These are phyloP conservation scores for Mimachlamys varia DNA, from an alignment of 2,888 invertebrate species.

Conservation along the genomic window DNA sequence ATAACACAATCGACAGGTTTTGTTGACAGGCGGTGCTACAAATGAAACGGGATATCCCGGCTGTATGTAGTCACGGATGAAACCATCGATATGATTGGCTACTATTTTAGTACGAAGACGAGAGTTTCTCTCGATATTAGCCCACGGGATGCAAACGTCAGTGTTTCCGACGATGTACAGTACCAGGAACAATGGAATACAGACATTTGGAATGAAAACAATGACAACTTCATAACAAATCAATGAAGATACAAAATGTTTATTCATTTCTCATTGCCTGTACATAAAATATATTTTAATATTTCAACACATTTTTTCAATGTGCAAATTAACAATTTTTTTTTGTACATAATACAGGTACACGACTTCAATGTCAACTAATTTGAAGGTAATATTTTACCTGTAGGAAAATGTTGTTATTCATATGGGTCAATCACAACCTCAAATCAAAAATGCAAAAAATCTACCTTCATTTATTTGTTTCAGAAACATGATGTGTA, in stretches of 20 bases:
- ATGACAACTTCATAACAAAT: background rate
- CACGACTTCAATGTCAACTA: background rate
- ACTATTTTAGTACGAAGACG: too few species aligned
- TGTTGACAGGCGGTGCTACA: too few species aligned
- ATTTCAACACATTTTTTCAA: background rate
- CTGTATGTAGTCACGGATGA: too few species aligned
- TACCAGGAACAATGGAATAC: too few species aligned
- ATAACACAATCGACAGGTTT: too few species aligned
- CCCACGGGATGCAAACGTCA: too few species aligned
- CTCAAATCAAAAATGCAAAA: background rate
- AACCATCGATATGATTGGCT: too few species aligned
- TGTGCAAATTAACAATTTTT: background rate
- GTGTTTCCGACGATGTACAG: too few species aligned
- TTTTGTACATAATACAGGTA: background rate
- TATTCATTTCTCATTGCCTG: background rate
- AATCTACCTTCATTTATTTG: background rate
- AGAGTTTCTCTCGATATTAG: too few species aligned
- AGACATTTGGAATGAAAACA: background rate
- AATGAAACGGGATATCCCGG: too few species aligned
- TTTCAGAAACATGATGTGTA: background rate
- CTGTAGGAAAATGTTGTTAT: background rate
- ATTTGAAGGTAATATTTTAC: background rate
- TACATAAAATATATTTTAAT: constrained; percentile 24
- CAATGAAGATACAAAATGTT: constrained; percentile 4
- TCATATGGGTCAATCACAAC: background rate